phyloP scores from a whole-genome alignment of 2,888 invertebrate species.

The Trissolcus brochymenae region DNA sequence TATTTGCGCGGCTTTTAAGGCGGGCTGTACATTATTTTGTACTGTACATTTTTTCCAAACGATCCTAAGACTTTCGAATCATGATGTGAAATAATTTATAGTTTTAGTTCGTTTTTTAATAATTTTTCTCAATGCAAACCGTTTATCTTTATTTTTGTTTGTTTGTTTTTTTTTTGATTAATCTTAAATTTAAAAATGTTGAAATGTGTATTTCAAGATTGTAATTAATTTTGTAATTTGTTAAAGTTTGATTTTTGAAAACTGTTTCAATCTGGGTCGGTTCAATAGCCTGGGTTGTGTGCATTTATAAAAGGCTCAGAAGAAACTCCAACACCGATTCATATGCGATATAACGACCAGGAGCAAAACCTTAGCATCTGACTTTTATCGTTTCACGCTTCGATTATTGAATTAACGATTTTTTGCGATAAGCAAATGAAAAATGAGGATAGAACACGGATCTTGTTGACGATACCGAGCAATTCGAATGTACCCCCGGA shows the following conservation, averaged over 20 bases:
- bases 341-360: slow-evolving; percentile 22
- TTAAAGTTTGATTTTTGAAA: not conserved
- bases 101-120: too few species aligned
- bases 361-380: slow-evolving; percentile 23
- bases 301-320: slow-evolving; percentile 21
- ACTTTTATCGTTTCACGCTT: slow-evolving; percentile 37
- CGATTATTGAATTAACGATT: slow-evolving; percentile 33
- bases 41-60: too few species aligned
- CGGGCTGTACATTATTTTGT: too few species aligned
- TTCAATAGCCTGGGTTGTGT: slow-evolving; percentile 40
- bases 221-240: not conserved
- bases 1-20: not conserved
- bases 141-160: too few species aligned
- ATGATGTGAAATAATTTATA: too few species aligned
- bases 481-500: slow-evolving; percentile 14
- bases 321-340: slow-evolving; percentile 29
- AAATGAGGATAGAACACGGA: not conserved
- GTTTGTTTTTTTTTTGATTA: not conserved
- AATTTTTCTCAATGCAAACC: too few species aligned
- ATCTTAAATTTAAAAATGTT: not conserved
- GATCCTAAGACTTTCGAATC: too few species aligned
- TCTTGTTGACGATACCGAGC: too few species aligned
- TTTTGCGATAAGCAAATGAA: slow-evolving; percentile 12
- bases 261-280: slow-evolving; percentile 20
- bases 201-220: not conserved